These are phyloP conservation scores for Astyanax mexicanus DNA, from an alignment of 2,797 vertebrate genomes.

Conservation along the genomic window DNA sequence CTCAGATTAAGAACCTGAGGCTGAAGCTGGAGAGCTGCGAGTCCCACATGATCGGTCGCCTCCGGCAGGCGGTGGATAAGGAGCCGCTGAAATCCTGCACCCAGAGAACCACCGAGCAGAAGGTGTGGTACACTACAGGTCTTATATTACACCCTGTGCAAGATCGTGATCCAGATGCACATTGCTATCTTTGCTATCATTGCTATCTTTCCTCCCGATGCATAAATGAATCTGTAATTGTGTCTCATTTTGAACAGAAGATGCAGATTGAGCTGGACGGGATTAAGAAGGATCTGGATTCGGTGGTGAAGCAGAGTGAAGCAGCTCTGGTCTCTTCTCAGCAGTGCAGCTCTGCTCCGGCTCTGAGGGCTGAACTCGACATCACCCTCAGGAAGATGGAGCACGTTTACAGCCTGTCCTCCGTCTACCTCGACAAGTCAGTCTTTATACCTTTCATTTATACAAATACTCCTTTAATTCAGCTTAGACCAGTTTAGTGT, in stretches of 20 bases:
- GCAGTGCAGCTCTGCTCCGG: slow-evolving; percentile 75
- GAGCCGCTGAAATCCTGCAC: slow-evolving; percentile 86
- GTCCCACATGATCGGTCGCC: slow-evolving; percentile 81
- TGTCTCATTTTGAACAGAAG: slow-evolving; percentile 75
- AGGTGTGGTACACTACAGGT: slow-evolving; percentile 75
- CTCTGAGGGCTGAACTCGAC: slow-evolving; percentile 89
- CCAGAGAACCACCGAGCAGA: slow-evolving; percentile 87
- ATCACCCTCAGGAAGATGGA: slow-evolving; percentile 90
- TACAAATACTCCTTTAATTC: neutral
- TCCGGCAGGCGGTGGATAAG: slow-evolving; percentile 83
- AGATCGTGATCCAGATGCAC: too few relatives aligned
- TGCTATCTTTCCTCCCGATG: too few relatives aligned
- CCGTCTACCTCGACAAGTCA: slow-evolving; percentile 94
- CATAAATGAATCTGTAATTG: neutral
- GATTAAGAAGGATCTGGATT: slow-evolving; percentile 83
- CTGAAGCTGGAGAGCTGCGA: slow-evolving; percentile 90
- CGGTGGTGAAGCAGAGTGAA: slow-evolving; percentile 82
- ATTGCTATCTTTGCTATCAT: too few relatives aligned
- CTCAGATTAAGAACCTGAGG: slow-evolving; percentile 88
- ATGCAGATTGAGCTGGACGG: slow-evolving; percentile 90
- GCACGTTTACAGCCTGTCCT: slow-evolving; percentile 89
- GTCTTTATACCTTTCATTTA: slow-evolving; percentile 11
- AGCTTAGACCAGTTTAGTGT: neutral
- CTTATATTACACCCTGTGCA: too few relatives aligned
- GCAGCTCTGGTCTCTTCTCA: slow-evolving; percentile 84